Evolutionary conservation across 2,797 vertebrate species (phyloP).

Genomic region (Falco novaeseelandiae): DNA sequence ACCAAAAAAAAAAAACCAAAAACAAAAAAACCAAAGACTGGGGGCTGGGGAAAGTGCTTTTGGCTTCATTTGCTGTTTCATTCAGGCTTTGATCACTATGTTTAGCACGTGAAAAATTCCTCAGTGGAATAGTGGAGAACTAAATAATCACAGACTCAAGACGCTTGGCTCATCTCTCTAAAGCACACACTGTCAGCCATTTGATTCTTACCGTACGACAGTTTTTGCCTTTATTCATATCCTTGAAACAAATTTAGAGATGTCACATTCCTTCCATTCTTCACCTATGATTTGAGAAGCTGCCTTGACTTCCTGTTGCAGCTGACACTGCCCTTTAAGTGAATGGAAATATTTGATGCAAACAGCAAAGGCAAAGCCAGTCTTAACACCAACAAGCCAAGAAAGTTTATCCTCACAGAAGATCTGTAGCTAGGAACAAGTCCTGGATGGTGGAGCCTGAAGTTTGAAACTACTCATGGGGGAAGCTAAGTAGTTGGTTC

Average conservation of each 20-base stretch:
- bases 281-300: conserved; percentile 68
- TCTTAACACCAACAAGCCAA: not conserved
- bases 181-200: conserved; percentile 11
- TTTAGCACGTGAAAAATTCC: conserved; percentile 52
- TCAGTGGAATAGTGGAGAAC: conserved; percentile 39
- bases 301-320: conserved; percentile 67
- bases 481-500: not conserved
- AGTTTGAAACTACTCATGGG: not conserved
- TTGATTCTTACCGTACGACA: not conserved
- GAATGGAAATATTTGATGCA: conserved; percentile 46
- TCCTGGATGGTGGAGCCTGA: not conserved
- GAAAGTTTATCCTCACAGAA: not conserved
- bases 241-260: conserved; percentile 72
- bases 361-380: conserved; percentile 38
- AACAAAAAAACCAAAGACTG: not conserved
- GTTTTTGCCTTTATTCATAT: conserved; percentile 63
- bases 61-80: conserved; percentile 38
- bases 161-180: conserved; percentile 35
- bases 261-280: conserved; percentile 68
- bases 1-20: not conserved
- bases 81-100: conserved; percentile 59
- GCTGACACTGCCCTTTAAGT: conserved; percentile 70
- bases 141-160: conserved; percentile 45
- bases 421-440: not conserved
- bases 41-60: not conserved